Base-by-base conservation (phyloP, 2,797 vertebrate species). In the Mareca strepera region DNA sequence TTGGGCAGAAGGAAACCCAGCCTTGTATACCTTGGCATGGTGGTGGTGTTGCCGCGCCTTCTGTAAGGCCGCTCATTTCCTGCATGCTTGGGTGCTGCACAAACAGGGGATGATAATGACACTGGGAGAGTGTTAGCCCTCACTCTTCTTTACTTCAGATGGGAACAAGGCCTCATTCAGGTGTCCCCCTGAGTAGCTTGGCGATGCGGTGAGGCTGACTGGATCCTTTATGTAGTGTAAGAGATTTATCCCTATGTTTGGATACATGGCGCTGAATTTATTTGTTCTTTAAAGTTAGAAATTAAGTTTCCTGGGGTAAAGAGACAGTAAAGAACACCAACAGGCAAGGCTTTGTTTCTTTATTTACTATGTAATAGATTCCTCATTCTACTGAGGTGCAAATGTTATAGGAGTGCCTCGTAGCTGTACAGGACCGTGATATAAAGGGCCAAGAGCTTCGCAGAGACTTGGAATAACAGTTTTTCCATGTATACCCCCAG, bases 31-130 rank as follows among this genome's bases (percentile, higher is more conserved):
- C 82, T 90, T 86, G 92, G 93, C 55, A 0, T 66, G 81, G 41
- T n/a, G 60, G n/a, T 53, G 44, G 5, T 12, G 53, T 6, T 48
- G 66, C 82, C 41, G 75, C 70, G 22, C 23, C 1, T 63, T 64
- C 43, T 63, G 7, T 3, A 44, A 52, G 70, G 62, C 35, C 86
- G 72, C 48, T 48, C 67, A 8, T 92, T 94, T 82, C 77, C 86
- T 93, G 83, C 79, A 88, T 67, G 3, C 43, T 37, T 93, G 92
- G 89, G 82, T 92, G 90, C 88, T 91, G 75, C 68, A 44, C 55
- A 33, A 21, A 60, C 5, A 43, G 35, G 60, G 46, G 41, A 3
- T 67, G 67, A 62, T 48, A 53, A 53, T 63, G 4, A 8, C 52
- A 7, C 25, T 16, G 43, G 62, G n/a, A 20, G 33, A 25, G 41